Evolutionary conservation across 1,140 invertebrate species (phyloP).

Genomic region (Babylonia areolata): DNA sequence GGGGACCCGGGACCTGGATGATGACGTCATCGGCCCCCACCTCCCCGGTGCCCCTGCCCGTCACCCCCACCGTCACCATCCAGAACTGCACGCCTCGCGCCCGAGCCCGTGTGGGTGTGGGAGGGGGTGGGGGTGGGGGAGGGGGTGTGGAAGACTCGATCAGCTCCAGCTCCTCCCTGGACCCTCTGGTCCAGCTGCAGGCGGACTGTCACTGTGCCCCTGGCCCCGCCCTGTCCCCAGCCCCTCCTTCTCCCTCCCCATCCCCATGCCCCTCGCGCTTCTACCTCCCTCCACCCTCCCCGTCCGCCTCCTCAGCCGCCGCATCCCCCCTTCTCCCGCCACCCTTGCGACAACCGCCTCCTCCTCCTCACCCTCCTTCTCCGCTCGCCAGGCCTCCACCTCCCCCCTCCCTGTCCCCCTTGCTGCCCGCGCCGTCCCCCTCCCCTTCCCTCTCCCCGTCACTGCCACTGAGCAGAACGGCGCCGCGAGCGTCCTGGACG

Average conservation of each 20-base stretch:
- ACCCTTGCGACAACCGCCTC: neutral
- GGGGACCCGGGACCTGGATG: neutral
- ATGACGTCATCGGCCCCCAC: slow-evolving; percentile 11
- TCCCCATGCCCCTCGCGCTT: neutral
- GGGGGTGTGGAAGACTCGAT: slow-evolving; percentile 43
- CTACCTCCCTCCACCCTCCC: slow-evolving; percentile 10
- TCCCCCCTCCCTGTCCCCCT: slow-evolving; percentile 13
- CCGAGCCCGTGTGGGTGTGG: neutral
- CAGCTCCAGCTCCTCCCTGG: slow-evolving; percentile 50
- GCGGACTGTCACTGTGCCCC: neutral
- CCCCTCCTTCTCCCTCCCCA: neutral
- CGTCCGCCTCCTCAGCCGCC: neutral
- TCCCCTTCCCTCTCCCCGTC: neutral
- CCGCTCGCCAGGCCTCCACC: neutral
- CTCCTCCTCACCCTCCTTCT: neutral
- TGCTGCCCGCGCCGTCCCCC: neutral
- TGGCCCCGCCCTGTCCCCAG: neutral
- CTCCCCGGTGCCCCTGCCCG: slow-evolving; percentile 50
- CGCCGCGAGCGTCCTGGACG: slow-evolving; percentile 1
- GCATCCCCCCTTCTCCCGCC: neutral
- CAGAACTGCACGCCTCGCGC: slow-evolving; percentile 45
- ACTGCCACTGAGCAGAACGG: neutral
- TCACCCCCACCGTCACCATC: slow-evolving; percentile 52
- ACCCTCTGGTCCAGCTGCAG: slow-evolving; percentile 31
- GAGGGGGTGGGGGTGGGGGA: neutral